Evolutionary conservation across 1,140 invertebrate species (phyloP).

Genomic region (Drosophila kikkawai): DNA sequence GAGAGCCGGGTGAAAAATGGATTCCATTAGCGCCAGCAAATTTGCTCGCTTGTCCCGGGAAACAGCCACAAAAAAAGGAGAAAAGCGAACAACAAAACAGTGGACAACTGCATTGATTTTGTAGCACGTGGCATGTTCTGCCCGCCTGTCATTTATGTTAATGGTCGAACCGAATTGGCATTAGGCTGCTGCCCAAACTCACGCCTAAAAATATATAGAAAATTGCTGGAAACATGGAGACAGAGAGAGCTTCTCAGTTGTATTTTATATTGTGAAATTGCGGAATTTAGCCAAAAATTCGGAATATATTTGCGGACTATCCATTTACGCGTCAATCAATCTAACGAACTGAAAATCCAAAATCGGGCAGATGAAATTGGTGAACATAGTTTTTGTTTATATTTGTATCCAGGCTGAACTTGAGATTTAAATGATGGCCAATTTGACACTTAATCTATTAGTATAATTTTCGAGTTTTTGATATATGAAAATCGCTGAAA

Average conservation of each 20-base stretch:
- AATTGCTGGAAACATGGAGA: not conserved
- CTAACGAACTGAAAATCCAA: not conserved
- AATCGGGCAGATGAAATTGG: not conserved
- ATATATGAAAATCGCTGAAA: slow-evolving; percentile 1
- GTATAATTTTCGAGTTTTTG: not conserved
- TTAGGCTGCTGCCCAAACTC: slow-evolving; percentile 29
- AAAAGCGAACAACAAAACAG: slow-evolving; percentile 6
- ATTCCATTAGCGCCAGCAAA: slow-evolving; percentile 70
- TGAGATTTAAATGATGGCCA: not conserved
- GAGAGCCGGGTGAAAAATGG: slow-evolving; percentile 65
- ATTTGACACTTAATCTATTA: not conserved
- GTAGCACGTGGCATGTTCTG: slow-evolving; percentile 51
- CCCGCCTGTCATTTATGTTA: slow-evolving; percentile 77
- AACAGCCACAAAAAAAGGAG: not conserved
- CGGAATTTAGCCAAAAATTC: not conserved
- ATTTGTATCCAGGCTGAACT: too few species aligned
- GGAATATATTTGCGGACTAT: not conserved
- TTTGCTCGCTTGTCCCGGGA: slow-evolving; percentile 53
- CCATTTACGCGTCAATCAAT: not conserved
- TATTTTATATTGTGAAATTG: not conserved
- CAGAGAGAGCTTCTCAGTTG: not conserved
- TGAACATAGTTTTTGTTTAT: not conserved
- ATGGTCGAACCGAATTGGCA: slow-evolving; percentile 56
- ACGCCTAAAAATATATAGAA: slow-evolving; percentile 2
- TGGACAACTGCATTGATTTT: slow-evolving; percentile 72